Conservation (phyloP, 2,888 invertebrate genomes). For the Tuberolachnus salignus region DNA sequence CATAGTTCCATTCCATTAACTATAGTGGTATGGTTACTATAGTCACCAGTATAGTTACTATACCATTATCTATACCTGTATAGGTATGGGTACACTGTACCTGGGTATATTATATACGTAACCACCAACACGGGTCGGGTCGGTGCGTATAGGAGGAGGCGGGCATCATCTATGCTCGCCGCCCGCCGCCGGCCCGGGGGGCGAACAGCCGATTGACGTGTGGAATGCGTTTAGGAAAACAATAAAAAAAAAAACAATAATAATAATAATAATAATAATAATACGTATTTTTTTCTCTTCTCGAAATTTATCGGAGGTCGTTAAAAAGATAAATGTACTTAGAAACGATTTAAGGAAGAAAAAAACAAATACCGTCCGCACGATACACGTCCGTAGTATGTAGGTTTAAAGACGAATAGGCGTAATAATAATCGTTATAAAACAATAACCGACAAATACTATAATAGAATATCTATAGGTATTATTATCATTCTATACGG, state of each 20-base stretch:
- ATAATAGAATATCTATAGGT: neutral
- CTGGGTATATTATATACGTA: no score
- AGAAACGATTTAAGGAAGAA: neutral
- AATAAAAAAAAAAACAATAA: no score
- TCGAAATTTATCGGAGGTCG: neutral
- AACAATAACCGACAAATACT: neutral
- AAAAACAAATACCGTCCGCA: neutral
- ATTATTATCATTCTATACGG: no score
- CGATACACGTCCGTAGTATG: no score
- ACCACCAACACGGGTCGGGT: no score
- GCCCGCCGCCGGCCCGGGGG: neutral
- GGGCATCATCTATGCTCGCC: neutral
- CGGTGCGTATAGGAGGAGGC: neutral
- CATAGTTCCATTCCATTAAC: constrained; percentile 30
- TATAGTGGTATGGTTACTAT: no score
- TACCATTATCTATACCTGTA: no score
- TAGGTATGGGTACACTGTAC: no score
- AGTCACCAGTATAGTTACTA: no score
- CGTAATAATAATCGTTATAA: constrained; percentile 18
- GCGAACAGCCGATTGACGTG: neutral
- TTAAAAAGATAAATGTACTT: neutral
- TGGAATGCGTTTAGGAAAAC: neutral
- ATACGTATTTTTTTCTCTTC: no score
- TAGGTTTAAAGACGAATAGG: no score
- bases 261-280: no score